These are phyloP conservation scores for Anoplopoma fimbria DNA, from an alignment of 2,113 vertebrate genomes.

Conservation along the genomic window DNA sequence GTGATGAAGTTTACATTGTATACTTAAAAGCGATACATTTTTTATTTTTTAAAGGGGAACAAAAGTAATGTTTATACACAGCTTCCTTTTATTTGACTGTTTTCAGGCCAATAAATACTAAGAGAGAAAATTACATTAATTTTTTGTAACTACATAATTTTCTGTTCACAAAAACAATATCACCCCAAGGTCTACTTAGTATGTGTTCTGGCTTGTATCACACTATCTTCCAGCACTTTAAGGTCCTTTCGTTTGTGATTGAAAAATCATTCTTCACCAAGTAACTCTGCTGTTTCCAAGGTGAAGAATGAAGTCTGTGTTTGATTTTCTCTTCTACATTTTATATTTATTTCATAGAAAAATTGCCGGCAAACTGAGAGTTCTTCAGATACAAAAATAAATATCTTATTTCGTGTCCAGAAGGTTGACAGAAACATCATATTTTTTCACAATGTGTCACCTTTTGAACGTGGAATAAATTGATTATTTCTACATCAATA, in stretches of 20 bases:
- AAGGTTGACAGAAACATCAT: too few species aligned
- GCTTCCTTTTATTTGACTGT: not conserved
- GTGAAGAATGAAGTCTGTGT: not conserved
- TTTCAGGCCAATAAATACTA: not conserved
- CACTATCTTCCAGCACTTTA: too few species aligned
- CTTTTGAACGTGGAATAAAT: too few species aligned
- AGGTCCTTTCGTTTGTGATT: too few species aligned
- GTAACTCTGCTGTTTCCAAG: conserved; percentile 4
- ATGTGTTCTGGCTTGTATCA: not conserved
- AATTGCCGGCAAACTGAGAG: too few species aligned
- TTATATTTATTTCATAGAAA: too few species aligned
- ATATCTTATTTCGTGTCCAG: not conserved
- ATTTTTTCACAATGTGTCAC: too few species aligned
- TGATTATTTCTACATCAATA: too few species aligned
- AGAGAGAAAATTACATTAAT: not conserved
- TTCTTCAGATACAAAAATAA: too few species aligned
- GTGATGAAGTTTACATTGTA: not conserved
- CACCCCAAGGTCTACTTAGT: not conserved
- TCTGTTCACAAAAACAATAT: not conserved
- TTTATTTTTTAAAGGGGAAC: not conserved
- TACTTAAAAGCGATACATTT: not conserved
- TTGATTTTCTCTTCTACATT: not conserved
- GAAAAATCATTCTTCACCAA: not conserved
- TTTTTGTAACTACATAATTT: not conserved
- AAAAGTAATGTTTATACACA: too few species aligned